Base-by-base conservation (phyloP, 1,140 invertebrate species). In the Caerostris extrusa region DNA sequence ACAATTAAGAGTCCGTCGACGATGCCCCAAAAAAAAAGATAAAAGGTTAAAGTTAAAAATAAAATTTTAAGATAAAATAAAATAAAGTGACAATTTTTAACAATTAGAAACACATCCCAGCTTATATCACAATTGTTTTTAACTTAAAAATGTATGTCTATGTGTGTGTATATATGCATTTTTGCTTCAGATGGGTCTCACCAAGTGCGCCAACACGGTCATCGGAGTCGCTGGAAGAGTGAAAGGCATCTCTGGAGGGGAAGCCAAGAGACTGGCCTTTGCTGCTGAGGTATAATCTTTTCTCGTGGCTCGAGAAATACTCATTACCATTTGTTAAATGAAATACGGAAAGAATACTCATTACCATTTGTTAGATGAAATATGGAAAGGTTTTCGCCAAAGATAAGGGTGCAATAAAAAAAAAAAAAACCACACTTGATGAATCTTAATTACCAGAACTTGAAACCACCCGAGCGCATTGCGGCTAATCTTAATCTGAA, bases 191-290 rank as follows among this genome's bases (percentile, higher is more conserved):
- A 96, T 99, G 89, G 98, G 98, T 7, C 96, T 99, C 83, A 97
- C 96, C 82, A 98, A 98, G 96, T 97, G 97, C 95, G 96, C 96
- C 53, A 95, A 97, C 95, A 99, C 98, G 17, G 96, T 98, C 14
- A 99, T 99, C 94, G 98, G 98, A 3, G 97, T 98, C 94, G 97
- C 98, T 0, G 98, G 98, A 3, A 96, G 97, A 83, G 96, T 98
- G 1, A 99, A 99, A 96, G 98, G 99, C 0, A 98, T 99, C 57
- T 99, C 98, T 0, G 99, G 99, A 19, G 99, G 99, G 1, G 99
- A 99, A 96, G 98, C 98, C 96, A 99, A 99, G 96, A 97, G 99
- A 95, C 96, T 99, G n/a, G 98, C 98, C 0, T 99, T 99, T 96
- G 99, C 98, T 57, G 98, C 98, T 1, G 99, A 99, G 96, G 98